Evolutionary conservation across 2,797 vertebrate genomes (phyloP).

Genomic region (Ispidina picta): DNA sequence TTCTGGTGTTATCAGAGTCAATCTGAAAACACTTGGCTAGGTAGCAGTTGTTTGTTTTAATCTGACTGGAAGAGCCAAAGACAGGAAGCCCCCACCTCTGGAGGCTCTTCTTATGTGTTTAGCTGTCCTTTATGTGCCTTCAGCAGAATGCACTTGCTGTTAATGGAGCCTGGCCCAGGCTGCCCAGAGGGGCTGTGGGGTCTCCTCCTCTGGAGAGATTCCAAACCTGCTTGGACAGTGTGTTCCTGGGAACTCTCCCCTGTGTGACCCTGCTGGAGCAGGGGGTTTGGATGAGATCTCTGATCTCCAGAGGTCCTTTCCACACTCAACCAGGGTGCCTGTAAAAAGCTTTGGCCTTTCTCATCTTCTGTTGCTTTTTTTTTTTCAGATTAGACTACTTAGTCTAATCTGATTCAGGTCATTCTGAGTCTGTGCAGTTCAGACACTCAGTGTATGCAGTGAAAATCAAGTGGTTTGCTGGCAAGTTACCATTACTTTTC

Average conservation of each 20-base stretch:
- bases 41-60: too few relatives aligned
- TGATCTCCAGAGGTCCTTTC: not conserved
- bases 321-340: not conserved
- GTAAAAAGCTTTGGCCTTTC: not conserved
- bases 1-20: too few relatives aligned
- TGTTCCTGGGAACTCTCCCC: too few relatives aligned
- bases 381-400: not conserved
- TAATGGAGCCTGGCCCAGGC: not conserved
- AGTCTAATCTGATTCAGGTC: not conserved
- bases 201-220: too few relatives aligned
- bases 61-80: too few relatives aligned
- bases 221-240: too few relatives aligned
- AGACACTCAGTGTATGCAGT: not conserved
- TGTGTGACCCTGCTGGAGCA: too few relatives aligned
- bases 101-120: not conserved
- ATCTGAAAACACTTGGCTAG: too few relatives aligned
- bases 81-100: not conserved
- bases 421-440: not conserved
- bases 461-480: not conserved
- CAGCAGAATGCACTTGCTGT: not conserved
- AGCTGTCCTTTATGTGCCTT: not conserved
- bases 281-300: not conserved
- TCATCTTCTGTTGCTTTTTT: not conserved
- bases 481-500: not conserved
- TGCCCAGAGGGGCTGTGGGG: too few relatives aligned